These are phyloP conservation scores for Nycticorax nycticorax DNA, from an alignment of 2,113 vertebrate species.

Conservation along the genomic window DNA sequence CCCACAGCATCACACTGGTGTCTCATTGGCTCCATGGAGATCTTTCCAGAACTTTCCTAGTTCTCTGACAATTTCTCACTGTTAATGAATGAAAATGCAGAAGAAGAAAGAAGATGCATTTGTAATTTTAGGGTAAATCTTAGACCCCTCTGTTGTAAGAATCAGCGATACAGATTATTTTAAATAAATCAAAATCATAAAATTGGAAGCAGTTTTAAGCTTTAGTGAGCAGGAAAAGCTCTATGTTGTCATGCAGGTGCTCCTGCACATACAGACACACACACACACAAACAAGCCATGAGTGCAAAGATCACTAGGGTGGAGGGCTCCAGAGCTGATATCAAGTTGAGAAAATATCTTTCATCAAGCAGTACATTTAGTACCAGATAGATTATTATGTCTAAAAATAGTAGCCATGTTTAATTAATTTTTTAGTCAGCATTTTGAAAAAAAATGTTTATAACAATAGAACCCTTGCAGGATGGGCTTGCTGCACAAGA, in stretches of 20 bases:
- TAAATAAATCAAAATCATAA: background rate
- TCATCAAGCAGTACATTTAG: background rate
- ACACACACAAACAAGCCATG: fast-evolving
- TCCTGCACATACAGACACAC: too few species aligned
- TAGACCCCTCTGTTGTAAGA: background rate
- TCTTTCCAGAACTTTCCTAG: background rate
- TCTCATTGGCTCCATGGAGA: background rate
- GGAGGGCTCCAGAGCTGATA: background rate
- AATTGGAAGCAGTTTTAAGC: background rate
- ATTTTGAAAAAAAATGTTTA: background rate
- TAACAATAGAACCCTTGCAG: background rate
- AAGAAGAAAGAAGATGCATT: background rate
- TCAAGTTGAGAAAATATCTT: background rate
- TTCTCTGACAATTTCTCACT: background rate
- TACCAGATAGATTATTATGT: background rate
- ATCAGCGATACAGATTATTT: background rate
- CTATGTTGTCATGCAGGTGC: background rate
- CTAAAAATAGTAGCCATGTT: background rate
- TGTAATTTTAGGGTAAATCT: background rate
- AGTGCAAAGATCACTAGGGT: background rate
- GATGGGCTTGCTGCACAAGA: background rate
- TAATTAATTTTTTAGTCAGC: background rate
- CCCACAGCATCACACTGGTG: background rate
- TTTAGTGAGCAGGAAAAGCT: background rate
- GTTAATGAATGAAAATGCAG: background rate